Percentiles rank a stretch among this genome's conserved stretches.
phyloP scores from a whole-genome alignment of 2,888 invertebrate genomes.

The Caenorhabditis becei region DNA sequence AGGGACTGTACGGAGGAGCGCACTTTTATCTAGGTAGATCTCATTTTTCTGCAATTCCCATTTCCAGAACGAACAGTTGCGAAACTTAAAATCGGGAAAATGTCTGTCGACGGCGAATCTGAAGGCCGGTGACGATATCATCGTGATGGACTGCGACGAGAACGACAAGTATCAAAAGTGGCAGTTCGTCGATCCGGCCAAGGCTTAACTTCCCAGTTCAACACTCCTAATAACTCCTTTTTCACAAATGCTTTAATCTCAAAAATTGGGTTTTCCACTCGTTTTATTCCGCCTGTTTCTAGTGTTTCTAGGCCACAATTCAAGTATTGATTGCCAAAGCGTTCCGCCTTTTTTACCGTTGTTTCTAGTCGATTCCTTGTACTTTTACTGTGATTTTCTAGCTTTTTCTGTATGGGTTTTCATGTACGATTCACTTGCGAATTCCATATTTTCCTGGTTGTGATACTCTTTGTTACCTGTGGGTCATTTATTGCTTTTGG shows the following conservation, averaged over 20 bases:
- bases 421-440: constrained; percentile 12
- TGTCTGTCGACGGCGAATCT: constrained; percentile 82
- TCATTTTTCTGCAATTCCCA: too few species aligned
- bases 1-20: neutral
- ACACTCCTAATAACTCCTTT: neutral
- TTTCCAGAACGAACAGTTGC: constrained; percentile 77
- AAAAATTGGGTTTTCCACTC: constrained; percentile 13
- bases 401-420: constrained; percentile 16
- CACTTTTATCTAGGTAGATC: too few species aligned
- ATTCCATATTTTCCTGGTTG: constrained; percentile 21
- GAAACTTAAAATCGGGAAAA: constrained; percentile 81
- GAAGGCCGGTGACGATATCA: constrained; percentile 81
- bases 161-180: constrained; percentile 66
- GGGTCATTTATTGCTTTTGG: constrained; percentile 3
- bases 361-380: neutral
- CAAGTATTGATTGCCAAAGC: constrained; percentile 9
- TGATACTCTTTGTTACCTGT: constrained; percentile 27
- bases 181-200: constrained; percentile 56
- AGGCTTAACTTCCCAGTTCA: constrained; percentile 14
- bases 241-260: constrained; percentile 6
- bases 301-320: constrained; percentile 25
- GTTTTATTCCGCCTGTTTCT: neutral
- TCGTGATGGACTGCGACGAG: constrained; percentile 73
- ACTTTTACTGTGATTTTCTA: neutral
- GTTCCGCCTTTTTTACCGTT: neutral